A percentile compares a stretch with the other conserved stretches of the same genome.
These are phyloP conservation scores for Galleria mellonella DNA, from an alignment of 1,140 invertebrate species.

Conservation along the genomic window DNA sequence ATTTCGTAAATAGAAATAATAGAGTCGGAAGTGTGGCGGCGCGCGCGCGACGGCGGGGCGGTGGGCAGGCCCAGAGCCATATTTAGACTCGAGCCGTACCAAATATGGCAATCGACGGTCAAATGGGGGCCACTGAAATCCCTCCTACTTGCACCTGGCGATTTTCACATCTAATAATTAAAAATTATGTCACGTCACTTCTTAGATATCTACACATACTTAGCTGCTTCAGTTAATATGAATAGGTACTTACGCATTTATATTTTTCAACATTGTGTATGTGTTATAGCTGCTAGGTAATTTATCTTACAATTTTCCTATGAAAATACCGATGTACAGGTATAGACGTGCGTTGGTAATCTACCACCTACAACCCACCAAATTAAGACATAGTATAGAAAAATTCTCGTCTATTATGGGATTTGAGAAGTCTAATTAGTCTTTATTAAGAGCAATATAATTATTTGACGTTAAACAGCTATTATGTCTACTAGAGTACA, in stretches of 20 bases:
- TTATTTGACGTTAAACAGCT: conserved; percentile 23
- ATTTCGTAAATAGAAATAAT: conserved; percentile 74
- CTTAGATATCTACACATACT: conserved; percentile 27
- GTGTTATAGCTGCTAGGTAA: no score
- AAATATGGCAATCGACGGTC: conserved; percentile 82
- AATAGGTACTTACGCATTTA: background rate
- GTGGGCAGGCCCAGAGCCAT: conserved; percentile 81
- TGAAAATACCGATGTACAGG: no score
- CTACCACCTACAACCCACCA: no score
- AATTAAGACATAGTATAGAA: no score
- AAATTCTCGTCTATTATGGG: no score
- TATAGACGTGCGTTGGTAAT: no score
- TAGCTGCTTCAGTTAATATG: background rate
- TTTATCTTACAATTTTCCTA: no score
- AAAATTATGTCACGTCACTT: conserved; percentile 68
- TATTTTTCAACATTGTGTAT: background rate
- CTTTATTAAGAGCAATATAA: conserved; percentile 15
- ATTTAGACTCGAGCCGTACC: conserved; percentile 83
- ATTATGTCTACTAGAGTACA: no score
- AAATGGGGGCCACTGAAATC: conserved; percentile 83
- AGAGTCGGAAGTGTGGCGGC: conserved; percentile 71
- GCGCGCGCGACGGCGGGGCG: conserved; percentile 55
- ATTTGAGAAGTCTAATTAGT: no score
- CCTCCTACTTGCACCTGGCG: conserved; percentile 75
- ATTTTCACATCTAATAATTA: conserved; percentile 73